These are phyloP conservation scores for Danio aesculapii DNA, from an alignment of 2,797 vertebrate species.

Conservation along the genomic window DNA sequence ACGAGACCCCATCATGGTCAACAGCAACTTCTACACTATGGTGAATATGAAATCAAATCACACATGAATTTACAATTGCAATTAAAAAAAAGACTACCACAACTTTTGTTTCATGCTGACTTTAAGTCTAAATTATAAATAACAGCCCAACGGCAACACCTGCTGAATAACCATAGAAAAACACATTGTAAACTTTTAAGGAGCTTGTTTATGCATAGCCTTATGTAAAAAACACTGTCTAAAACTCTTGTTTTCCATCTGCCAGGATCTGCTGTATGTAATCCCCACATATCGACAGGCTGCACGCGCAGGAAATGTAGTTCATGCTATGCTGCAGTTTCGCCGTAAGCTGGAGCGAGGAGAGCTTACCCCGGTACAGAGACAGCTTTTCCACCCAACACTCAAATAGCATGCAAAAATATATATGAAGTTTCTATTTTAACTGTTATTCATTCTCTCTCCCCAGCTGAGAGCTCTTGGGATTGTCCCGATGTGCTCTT, in stretches of 20 bases:
- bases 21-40: conserved; percentile 96
- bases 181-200: neutral
- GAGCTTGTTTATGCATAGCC: neutral
- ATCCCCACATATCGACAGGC: conserved; percentile 86
- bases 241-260: conserved; percentile 26
- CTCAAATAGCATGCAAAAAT: neutral
- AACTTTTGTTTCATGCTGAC: no score
- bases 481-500: conserved; percentile 93
- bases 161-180: neutral
- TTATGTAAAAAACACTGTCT: neutral
- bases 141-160: neutral
- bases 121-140: no score
- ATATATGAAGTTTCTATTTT: neutral
- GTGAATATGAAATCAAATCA: conserved; percentile 68
- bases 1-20: conserved; percentile 92
- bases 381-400: no score
- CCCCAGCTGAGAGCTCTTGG: conserved; percentile 87
- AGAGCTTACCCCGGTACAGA: conserved; percentile 85
- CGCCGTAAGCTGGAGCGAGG: conserved; percentile 92
- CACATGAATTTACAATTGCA: neutral
- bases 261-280: conserved; percentile 88
- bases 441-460: conserved; percentile 6
- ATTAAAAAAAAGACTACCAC: no score
- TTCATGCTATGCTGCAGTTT: conserved; percentile 91
- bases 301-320: conserved; percentile 87